Percentiles rank a stretch among this genome's conserved stretches.
These are phyloP conservation scores for Rapana venosa DNA, from an alignment of 2,888 invertebrate genomes.

Conservation along the genomic window DNA sequence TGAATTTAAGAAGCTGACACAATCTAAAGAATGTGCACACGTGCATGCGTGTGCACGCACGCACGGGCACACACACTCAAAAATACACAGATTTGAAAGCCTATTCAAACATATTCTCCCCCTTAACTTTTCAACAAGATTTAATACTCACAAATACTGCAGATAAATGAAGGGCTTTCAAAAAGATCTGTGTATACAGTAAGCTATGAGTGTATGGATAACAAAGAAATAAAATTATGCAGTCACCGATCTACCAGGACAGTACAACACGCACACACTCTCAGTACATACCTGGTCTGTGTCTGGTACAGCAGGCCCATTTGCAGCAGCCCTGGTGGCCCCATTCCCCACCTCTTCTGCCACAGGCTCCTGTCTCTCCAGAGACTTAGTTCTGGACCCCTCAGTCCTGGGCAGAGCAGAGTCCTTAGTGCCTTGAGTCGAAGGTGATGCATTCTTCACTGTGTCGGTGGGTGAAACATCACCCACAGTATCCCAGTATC, in stretches of 20 bases:
- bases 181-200: background rate
- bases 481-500: background rate
- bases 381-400: background rate
- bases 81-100: no score
- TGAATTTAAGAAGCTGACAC: no score
- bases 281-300: constrained; percentile 1
- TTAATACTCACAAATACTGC: no score
- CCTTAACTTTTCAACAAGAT: no score
- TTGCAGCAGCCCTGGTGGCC: background rate
- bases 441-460: constrained; percentile 12
- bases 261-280: background rate
- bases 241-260: background rate
- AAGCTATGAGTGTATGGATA: background rate
- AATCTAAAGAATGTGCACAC: no score
- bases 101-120: no score
- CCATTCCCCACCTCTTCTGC: background rate
- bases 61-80: no score
- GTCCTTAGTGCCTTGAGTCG: background rate
- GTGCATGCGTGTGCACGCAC: no score
- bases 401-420: background rate
- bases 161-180: background rate
- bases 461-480: background rate
- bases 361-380: constrained; percentile 10
- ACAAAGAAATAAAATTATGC: background rate
- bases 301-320: background rate